These are phyloP conservation scores for Trogon surrucura DNA, from an alignment of 2,113 vertebrate genomes.

Conservation along the genomic window DNA sequence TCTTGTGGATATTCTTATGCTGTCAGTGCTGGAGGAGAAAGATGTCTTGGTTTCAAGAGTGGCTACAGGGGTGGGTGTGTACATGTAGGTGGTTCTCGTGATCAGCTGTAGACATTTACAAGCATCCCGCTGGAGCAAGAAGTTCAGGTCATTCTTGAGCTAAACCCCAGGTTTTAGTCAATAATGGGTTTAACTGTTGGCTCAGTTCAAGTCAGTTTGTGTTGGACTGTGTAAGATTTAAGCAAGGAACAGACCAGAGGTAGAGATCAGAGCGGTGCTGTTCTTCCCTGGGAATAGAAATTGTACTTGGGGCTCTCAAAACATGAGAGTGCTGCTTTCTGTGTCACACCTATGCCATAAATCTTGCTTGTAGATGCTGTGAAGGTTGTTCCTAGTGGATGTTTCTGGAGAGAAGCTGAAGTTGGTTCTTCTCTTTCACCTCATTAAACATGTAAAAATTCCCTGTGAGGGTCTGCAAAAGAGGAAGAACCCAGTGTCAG, in stretches of 20 bases:
- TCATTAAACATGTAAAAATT: background rate
- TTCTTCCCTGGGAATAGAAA: background rate
- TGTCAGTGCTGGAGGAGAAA: background rate
- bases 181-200: background rate
- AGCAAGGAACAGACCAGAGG: background rate
- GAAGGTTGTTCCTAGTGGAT: background rate
- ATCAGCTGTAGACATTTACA: slow-evolving; percentile 18
- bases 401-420: background rate
- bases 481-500: background rate
- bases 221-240: background rate
- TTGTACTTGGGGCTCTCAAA: background rate
- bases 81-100: background rate
- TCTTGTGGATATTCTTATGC: background rate
- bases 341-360: background rate
- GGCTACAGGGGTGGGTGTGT: background rate
- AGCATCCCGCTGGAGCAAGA: slow-evolving; percentile 12
- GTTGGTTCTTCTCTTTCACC: background rate
- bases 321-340: background rate
- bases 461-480: background rate
- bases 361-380: background rate
- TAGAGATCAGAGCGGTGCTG: accelerated
- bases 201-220: background rate
- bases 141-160: background rate
- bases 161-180: background rate
- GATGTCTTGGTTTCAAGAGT: slow-evolving; percentile 6